These are phyloP conservation scores for Dolichomitus sp. DNA, from an alignment of 2,888 invertebrate genomes.

Conservation along the genomic window DNA sequence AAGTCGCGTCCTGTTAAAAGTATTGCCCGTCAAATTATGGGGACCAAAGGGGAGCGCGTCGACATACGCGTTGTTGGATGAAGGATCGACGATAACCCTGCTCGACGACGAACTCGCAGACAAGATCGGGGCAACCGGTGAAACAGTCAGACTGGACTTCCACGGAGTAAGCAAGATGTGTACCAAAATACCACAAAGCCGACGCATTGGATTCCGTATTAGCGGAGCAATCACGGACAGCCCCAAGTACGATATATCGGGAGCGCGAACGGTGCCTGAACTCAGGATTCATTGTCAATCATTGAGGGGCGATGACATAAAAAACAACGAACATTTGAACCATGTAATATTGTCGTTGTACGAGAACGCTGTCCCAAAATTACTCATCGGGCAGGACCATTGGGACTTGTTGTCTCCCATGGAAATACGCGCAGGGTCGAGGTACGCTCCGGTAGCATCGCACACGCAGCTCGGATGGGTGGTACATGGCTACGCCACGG, in stretches of 20 bases:
- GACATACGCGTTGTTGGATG: no score
- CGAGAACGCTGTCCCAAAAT: background rate
- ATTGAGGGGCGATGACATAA: background rate
- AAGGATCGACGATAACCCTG: slow-evolving; percentile 53
- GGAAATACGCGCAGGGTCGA: no score
- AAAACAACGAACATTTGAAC: slow-evolving; percentile 6
- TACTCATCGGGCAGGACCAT: no score
- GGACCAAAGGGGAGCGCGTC: no score
- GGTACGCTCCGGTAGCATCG: no score
- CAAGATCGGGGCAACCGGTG: slow-evolving; percentile 33
- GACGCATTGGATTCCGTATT: slow-evolving; percentile 1
- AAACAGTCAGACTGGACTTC: background rate
- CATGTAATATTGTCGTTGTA: slow-evolving; percentile 13
- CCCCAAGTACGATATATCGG: background rate
- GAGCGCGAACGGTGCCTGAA: slow-evolving; percentile 40
- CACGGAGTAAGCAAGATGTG: slow-evolving; percentile 22
- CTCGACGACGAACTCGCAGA: slow-evolving; percentile 43
- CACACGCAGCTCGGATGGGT: no score
- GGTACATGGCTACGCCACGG: background rate
- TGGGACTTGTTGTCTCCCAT: no score
- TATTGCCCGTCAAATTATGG: slow-evolving; percentile 29
- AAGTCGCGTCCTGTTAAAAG: slow-evolving; percentile 36
- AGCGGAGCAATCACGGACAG: background rate
- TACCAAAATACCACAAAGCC: background rate
- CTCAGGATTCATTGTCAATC: slow-evolving; percentile 35